Evolutionary conservation across 2,888 invertebrate species (phyloP).

Genomic region (Lepidocyrtoides sp.): DNA sequence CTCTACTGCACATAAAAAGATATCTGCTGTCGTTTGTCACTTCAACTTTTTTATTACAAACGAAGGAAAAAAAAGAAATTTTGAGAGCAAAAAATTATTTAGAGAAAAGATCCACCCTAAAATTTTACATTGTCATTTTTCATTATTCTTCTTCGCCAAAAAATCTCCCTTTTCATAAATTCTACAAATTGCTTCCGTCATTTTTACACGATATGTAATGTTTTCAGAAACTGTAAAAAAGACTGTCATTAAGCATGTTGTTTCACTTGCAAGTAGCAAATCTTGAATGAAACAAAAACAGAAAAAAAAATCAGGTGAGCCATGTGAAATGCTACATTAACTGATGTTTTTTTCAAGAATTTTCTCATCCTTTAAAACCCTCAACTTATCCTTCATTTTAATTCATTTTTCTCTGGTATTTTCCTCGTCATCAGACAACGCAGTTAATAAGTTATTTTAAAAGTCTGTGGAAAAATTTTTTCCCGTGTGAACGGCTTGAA

Average conservation of each 20-base stretch:
- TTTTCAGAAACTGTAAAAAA: too few relatives aligned
- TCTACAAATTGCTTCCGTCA: conserved; percentile 5
- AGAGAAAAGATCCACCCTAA: not conserved
- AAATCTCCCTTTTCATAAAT: too few relatives aligned
- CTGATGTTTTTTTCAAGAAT: not conserved
- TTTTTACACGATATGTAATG: too few relatives aligned
- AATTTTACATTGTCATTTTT: conserved; percentile 17
- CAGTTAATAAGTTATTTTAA: too few relatives aligned
- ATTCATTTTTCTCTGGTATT: conserved; percentile 39
- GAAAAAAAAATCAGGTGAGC: not conserved
- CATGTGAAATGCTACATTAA: not conserved
- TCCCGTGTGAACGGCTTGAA: conserved; percentile 74
- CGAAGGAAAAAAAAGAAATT: not conserved
- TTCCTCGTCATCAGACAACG: conserved; percentile 2
- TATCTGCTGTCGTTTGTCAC: too few relatives aligned
- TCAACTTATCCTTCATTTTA: not conserved
- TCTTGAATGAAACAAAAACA: too few relatives aligned
- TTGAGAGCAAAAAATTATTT: too few relatives aligned
- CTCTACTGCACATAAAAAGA: not conserved
- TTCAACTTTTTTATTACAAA: not conserved
- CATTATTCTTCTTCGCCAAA: too few relatives aligned
- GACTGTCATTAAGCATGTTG: too few relatives aligned
- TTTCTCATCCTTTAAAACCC: conserved; percentile 48
- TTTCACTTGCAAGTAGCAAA: too few relatives aligned
- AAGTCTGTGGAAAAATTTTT: conserved; percentile 38